Base-by-base conservation (phyloP, 2,113 vertebrate genomes). In the Odontesthes bonariensis region DNA sequence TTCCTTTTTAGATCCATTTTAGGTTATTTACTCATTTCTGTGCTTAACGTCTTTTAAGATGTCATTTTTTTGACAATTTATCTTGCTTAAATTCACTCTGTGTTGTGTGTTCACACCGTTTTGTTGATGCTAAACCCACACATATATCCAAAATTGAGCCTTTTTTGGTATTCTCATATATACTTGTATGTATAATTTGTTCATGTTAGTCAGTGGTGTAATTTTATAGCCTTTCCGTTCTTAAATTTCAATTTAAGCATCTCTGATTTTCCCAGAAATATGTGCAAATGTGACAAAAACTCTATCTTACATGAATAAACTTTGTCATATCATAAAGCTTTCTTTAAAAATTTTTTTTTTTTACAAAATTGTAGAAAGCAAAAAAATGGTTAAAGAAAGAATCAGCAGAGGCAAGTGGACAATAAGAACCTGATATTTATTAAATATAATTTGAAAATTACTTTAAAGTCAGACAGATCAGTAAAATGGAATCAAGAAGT, bases 391-490 rank as follows among this genome's bases (percentile, higher is more conserved):
- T 17, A 49, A 17, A 20, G 27, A 60, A 60, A 2, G 51, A 76
- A 60, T 14, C 49, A 6, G 31, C 49, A 6, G 31, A 74, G 19
- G 19, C 72, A 62, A 42, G 51, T 72, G 71, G 91, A 90, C 92
- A 91, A 84, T 89, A 92, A 92, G 91, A 94, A 94, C 86, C 82
- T 90, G 90, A 93, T 92, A 90, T 94, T 94, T 95, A 95, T 95
- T 95, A 92, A 95, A 94, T 95, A 95, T 92, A 90, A 91, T 91
- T 89, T 93, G 87, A 92, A 93, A 94, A 93, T 90, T 71, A 89
- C 75, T 81, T 90, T 83, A 58, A 84, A 88, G 86, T 92, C 86
- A 86, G 85, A 90, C 83, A 88, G 84, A 91, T 93, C 85, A 91
- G 84, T 81, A 82, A 74, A 81, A 86, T 86, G 76, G 59, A 91